Evolutionary conservation across 30 jellyfish, hydroid and myxozoan species (phyloP).

Genomic region (Turritopsis rubra): DNA sequence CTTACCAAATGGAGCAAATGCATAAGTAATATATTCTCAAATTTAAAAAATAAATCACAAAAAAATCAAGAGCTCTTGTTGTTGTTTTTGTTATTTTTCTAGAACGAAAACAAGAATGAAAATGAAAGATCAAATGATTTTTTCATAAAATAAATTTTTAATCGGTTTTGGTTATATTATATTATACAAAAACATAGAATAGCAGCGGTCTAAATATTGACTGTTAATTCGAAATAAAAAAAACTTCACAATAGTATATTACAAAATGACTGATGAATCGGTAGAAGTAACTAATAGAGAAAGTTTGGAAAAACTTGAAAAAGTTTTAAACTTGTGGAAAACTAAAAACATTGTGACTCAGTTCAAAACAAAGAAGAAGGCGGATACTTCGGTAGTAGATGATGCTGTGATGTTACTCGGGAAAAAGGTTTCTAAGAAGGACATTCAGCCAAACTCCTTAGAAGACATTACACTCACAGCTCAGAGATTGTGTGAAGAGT

Average conservation of each 20-base stretch:
- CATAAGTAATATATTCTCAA: neutral
- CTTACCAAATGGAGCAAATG: neutral
- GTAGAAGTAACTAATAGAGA: neutral
- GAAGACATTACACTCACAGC: slow-evolving; percentile 78
- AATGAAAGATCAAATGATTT: neutral
- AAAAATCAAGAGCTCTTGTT: neutral
- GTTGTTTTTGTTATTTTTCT: too few relatives aligned
- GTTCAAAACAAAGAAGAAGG: neutral
- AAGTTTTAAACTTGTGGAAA: slow-evolving; percentile 27
- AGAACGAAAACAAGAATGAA: neutral
- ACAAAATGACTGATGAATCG: neutral
- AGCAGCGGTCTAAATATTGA: neutral
- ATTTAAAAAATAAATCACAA: too few relatives aligned
- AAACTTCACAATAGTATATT: neutral
- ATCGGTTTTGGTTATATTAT: neutral
- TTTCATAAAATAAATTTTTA: too few relatives aligned
- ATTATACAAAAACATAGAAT: neutral
- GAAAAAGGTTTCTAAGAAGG: slow-evolving; percentile 1
- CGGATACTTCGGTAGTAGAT: neutral
- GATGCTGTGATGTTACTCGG: slow-evolving; percentile 16
- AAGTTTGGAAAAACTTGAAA: slow-evolving; percentile 11
- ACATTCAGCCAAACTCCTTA: slow-evolving; percentile 46
- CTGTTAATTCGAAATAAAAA: neutral
- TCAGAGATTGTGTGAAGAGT: slow-evolving; percentile 78
- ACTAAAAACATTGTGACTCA: slow-evolving; percentile 4